These are phyloP conservation scores for Siniperca knerii DNA, from an alignment of 2,113 vertebrate species.

Conservation along the genomic window DNA sequence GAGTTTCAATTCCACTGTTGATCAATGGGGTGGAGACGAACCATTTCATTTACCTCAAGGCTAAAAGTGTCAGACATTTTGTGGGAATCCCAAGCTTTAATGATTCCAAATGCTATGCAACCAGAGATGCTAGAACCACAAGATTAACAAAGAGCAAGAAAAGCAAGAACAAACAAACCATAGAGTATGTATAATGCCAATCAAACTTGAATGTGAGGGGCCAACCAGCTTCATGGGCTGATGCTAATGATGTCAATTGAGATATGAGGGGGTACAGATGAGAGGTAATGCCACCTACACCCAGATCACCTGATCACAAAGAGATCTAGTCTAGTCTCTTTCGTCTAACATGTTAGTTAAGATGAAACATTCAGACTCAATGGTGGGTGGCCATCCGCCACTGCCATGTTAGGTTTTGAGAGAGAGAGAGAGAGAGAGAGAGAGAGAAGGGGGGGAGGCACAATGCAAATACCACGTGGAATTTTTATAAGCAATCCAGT, in stretches of 20 bases:
- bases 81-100: slow-evolving; percentile 37
- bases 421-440: no score
- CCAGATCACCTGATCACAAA: background rate
- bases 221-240: background rate
- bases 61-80: slow-evolving; percentile 60
- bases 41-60: slow-evolving; percentile 73
- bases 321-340: background rate
- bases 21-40: slow-evolving; percentile 75
- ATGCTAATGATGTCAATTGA: background rate
- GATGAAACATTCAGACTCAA: slow-evolving; percentile 23
- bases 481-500: no score
- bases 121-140: background rate
- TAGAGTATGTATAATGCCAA: background rate
- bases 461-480: no score
- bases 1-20: slow-evolving; percentile 74
- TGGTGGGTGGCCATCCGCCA: no score
- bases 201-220: background rate
- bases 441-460: no score
- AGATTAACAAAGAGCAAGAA: slow-evolving; percentile 3
- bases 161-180: background rate
- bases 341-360: background rate
- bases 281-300: background rate
- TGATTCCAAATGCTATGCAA: slow-evolving; percentile 3
- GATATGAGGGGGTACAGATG: background rate
- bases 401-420: no score